Conservation (phyloP, 2,113 vertebrate species). For the Coreoperca whiteheadi region DNA sequence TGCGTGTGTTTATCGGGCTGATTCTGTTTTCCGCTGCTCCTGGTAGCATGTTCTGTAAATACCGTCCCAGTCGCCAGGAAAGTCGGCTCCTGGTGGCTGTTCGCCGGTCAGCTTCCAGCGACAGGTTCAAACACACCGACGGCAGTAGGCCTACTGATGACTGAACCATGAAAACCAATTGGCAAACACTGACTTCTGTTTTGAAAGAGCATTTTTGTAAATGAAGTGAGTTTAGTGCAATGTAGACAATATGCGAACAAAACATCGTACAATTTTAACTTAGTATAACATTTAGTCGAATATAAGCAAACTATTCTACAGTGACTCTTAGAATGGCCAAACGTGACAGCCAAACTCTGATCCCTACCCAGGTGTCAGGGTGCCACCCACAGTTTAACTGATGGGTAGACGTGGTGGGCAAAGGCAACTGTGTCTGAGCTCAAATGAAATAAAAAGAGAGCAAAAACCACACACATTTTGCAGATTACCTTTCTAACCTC, state of each 20-base stretch:
- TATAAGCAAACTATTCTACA: not conserved
- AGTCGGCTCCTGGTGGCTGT: not conserved
- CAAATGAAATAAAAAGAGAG: not conserved
- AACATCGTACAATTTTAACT: not conserved
- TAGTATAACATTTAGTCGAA: not conserved
- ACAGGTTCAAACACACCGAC: too few relatives aligned
- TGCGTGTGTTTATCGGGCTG: not conserved
- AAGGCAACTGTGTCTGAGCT: not conserved
- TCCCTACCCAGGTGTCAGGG: not conserved
- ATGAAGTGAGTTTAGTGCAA: not conserved
- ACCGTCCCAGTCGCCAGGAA: not conserved
- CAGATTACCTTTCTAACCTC: not conserved
- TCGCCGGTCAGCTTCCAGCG: not conserved
- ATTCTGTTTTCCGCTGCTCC: slow-evolving; percentile 13
- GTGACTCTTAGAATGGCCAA: not conserved
- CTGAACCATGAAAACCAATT: not conserved
- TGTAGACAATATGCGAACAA: not conserved
- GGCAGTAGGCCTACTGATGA: not conserved
- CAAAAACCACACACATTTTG: not conserved
- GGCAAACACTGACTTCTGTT: not conserved
- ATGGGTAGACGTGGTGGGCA: not conserved
- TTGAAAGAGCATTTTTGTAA: not conserved
- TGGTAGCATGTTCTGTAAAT: not conserved
- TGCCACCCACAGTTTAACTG: too few relatives aligned
- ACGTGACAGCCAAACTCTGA: not conserved